Evolutionary conservation across 37 sponge, comb jelly and placozoan species (phyloP), one percentile per base, ranked within the genome.

Genomic region (Aphrocallistes beatrix): DNA sequence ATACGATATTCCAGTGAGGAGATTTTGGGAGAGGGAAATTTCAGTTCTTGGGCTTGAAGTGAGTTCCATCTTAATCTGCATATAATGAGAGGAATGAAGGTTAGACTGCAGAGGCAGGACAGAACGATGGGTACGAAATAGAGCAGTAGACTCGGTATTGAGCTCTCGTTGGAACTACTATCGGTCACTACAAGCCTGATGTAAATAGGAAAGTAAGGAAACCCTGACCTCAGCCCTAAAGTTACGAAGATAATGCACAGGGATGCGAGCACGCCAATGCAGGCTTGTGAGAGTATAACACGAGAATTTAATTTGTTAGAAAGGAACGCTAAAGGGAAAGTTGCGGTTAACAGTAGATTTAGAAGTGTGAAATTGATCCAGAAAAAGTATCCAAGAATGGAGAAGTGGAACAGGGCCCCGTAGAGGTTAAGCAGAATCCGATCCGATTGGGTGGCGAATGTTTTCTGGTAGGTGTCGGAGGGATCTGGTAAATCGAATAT

Each of bases 401-500:
- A 19, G n/a, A 60, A 60, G 34, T 60, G 75, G 75, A 60, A 60
- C 17, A 60, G 34, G 8, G 75, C 75, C 34, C 75, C 75, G 34
- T 60, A 60, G 28, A 60, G 32, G 75, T 60, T 60, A 13, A 60
- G 75, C n/a, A 60, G 75, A 6, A 60, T 60, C 75, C 8, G 3
- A 3, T 60, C 75, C 8, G 75, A 3, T 13, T 60, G 75, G 32
- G 75, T 60, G n/a, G n/a, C n/a, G 34, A 25, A 60, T 30, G 10
- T 19, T 30, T 60, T 60, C 75, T 60, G 75, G 34, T 60, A 60
- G 17, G 75, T 60, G 34, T 32, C 75, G 3, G 75, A 60, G 6
- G 75, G 75, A 13, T 60, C 75, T 60, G 75, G 75, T 60, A 60
- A 13, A 30, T 60, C 75, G n/a, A 60, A 60, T 60, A 60, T 60